Percentiles rank a stretch among this genome's conserved stretches.
phyloP scores from a whole-genome alignment of 2,888 invertebrate genomes.

The Drosophila paracracens region DNA sequence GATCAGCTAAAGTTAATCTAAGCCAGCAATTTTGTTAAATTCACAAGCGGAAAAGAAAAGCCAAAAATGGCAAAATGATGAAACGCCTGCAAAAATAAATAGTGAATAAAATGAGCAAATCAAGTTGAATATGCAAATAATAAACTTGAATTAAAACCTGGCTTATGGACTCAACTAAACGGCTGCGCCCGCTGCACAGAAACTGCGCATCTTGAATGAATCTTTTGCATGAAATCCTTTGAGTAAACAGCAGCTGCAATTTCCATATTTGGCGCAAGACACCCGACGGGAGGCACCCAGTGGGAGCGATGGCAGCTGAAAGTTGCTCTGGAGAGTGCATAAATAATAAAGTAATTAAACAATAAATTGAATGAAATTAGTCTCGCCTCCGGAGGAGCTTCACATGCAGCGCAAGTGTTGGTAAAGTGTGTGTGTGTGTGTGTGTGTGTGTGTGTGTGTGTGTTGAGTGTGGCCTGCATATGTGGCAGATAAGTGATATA shows the following conservation, averaged over 20 bases:
- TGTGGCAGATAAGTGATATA: constrained; percentile 13
- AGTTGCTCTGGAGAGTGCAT: constrained; percentile 53
- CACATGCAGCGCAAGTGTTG: constrained; percentile 17
- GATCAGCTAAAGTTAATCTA: not conserved
- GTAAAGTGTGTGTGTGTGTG: not conserved
- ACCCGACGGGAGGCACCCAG: constrained; percentile 19
- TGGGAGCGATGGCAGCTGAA: constrained; percentile 41
- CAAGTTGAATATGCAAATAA: not conserved
- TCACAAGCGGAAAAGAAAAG: not conserved
- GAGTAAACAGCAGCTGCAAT: constrained; percentile 48
- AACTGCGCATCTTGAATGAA: constrained; percentile 13
- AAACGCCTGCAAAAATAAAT: not conserved
- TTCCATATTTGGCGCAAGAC: constrained; percentile 39
- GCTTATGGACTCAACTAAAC: constrained; percentile 19
- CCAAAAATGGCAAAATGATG: not conserved
- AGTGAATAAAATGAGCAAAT: not conserved
- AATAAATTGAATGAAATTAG: constrained; percentile 79
- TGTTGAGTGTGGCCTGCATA: constrained; percentile 9
- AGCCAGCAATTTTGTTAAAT: not conserved
- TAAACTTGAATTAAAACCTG: constrained; percentile 10
- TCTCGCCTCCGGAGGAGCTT: constrained; percentile 59
- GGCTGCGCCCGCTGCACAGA: constrained; percentile 7
- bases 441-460: not conserved
- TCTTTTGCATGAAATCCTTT: constrained; percentile 5
- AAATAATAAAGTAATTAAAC: constrained; percentile 79